These are phyloP conservation scores for Oscheius onirici DNA, from an alignment of 2,888 invertebrate species.

Conservation along the genomic window DNA sequence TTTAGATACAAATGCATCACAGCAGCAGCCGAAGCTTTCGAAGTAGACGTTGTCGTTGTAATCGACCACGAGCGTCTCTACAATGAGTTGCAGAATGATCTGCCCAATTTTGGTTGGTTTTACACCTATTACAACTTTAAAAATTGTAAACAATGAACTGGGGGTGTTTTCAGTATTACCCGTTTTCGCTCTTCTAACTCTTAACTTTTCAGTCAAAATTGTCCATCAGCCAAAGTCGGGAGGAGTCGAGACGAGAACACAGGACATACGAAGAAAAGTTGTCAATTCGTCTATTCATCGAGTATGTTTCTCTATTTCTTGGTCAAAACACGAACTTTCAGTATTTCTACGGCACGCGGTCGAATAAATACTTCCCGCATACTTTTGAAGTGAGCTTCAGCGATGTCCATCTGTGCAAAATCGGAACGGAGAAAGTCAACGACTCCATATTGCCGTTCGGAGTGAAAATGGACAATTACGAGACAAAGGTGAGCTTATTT, in stretches of 20 bases:
- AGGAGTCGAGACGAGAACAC: conserved; percentile 78
- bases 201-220: conserved; percentile 75
- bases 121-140: too few relatives aligned
- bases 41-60: conserved; percentile 93
- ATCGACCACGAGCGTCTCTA: conserved; percentile 94
- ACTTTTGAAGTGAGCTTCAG: conserved; percentile 82
- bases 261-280: conserved; percentile 38
- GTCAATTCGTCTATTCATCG: conserved; percentile 70
- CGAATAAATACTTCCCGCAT: conserved; percentile 81
- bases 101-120: conserved; percentile 88
- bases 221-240: conserved; percentile 93
- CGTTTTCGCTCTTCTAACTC: too few relatives aligned
- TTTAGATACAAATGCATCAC: conserved; percentile 75
- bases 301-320: conserved; percentile 69
- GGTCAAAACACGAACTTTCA: conserved; percentile 76
- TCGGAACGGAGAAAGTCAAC: conserved; percentile 81
- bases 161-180: too few relatives aligned
- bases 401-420: conserved; percentile 81
- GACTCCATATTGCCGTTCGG: conserved; percentile 96
- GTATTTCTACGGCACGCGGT: conserved; percentile 90
- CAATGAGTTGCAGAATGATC: conserved; percentile 90
- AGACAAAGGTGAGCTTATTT: conserved; percentile 60
- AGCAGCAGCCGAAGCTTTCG: conserved; percentile 90
- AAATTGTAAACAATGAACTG: too few relatives aligned
- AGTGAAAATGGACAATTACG: conserved; percentile 85